phyloP scores from a whole-genome alignment of 2,888 invertebrate genomes.

The Bugulina stolonifera region DNA sequence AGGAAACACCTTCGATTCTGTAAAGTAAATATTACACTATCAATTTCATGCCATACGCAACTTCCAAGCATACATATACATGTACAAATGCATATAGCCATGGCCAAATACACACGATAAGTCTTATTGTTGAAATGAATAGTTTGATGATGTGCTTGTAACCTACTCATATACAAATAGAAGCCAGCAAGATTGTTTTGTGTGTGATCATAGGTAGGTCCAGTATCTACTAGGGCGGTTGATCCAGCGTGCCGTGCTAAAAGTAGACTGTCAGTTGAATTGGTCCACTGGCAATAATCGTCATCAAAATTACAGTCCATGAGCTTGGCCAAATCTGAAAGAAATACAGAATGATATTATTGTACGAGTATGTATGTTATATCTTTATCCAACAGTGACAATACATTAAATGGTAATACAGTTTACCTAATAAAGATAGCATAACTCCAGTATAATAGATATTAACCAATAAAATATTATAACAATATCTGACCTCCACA shows the following conservation, averaged over 20 bases:
- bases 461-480: too few relatives aligned
- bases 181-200: conserved; percentile 6
- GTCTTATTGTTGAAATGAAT: too few relatives aligned
- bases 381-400: too few relatives aligned
- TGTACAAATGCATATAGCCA: too few relatives aligned
- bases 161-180: neutral
- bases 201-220: conserved; percentile 13
- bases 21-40: neutral
- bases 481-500: conserved; percentile 24
- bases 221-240: neutral
- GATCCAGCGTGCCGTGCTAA: neutral
- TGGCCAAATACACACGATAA: too few relatives aligned
- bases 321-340: neutral
- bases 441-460: too few relatives aligned
- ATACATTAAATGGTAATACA: too few relatives aligned
- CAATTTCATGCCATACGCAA: too few relatives aligned
- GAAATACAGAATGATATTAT: neutral
- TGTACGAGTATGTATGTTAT: too few relatives aligned
- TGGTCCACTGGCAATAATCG: conserved; percentile 14
- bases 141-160: too few relatives aligned
- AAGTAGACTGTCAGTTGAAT: neutral
- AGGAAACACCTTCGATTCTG: neutral
- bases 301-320: conserved; percentile 17
- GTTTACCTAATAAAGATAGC: too few relatives aligned
- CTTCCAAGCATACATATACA: too few relatives aligned